Base-by-base conservation (phyloP, 2,888 invertebrate genomes). In the Archaeoteleia sp. region DNA sequence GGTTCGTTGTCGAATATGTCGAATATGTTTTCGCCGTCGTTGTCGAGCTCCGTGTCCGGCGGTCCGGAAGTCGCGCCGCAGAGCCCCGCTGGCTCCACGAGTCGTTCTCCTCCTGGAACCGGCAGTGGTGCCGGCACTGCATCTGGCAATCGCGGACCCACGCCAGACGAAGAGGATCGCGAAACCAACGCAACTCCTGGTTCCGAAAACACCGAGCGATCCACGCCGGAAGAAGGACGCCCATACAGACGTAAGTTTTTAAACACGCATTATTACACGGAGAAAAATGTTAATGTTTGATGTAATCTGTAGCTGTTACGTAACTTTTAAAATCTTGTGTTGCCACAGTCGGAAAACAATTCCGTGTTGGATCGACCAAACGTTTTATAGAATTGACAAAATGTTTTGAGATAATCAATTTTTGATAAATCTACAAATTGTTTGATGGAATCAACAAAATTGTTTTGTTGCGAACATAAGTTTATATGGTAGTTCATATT, bases 181-280 rank as follows among this genome's bases (percentile, higher is more conserved):
- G 86, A 86, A 37, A 81, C 85, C 8, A 86, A 85, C 61, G 86
- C 84, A 1, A 86, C 86, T 0, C 87, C 87, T 1, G 86, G 86
- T 25, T 87, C 87, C n/a, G 86, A 87, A 68, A 86, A 86, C 60
- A 86, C 87, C 37, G 87, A 87, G 62, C 78, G 87, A n/a, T 86
- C 86, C 15, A 86, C 86, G 25, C 87, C 87, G 1, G 87, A 87
- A 73, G 87, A 87, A 70, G 85, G 86, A 76, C 82, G 86, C 57
- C 85, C 86, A 14, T 86, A 84, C 67, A 79, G 86, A 85, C 85
- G 86, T 86, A 76, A 86, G 86, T 86, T 29, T 43, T 37, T 29
- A 7, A n/a, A n/a, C n/a, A n/a, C n/a, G n/a, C n/a, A n/a, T n/a
- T n/a, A n/a, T n/a, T n/a, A n/a, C n/a, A n/a, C n/a, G n/a, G n/a